Conservation (phyloP, 1,140 invertebrate species). For the Diorhabda elongata region DNA sequence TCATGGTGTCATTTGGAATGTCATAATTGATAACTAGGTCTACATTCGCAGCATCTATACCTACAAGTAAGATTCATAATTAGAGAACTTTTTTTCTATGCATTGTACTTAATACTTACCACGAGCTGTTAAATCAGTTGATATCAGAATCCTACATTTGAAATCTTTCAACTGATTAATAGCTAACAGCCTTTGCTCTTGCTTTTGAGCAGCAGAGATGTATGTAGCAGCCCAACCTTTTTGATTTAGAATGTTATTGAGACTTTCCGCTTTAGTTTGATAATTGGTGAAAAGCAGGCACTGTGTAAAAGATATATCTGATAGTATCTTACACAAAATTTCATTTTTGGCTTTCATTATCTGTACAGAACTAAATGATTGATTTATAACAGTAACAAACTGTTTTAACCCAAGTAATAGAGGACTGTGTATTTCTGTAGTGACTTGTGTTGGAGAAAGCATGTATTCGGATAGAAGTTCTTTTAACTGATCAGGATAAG, state of each 20-base stretch:
- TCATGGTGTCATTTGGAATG: slow-evolving; percentile 73
- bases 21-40: slow-evolving; percentile 94
- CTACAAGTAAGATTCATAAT: not conserved
- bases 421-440: slow-evolving; percentile 58
- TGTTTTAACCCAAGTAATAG: slow-evolving; percentile 74
- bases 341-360: slow-evolving; percentile 68
- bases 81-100: too few relatives aligned
- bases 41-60: slow-evolving; percentile 89
- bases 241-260: slow-evolving; percentile 65
- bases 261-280: slow-evolving; percentile 68
- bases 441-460: slow-evolving; percentile 69
- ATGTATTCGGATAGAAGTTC: slow-evolving; percentile 73
- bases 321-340: slow-evolving; percentile 67
- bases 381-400: slow-evolving; percentile 58
- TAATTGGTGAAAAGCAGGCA: slow-evolving; percentile 89
- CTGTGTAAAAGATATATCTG: slow-evolving; percentile 75
- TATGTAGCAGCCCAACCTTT: slow-evolving; percentile 68
- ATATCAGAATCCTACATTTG: slow-evolving; percentile 77
- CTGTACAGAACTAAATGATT: slow-evolving; percentile 57
- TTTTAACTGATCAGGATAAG: slow-evolving; percentile 78
- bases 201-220: slow-evolving; percentile 73
- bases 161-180: slow-evolving; percentile 74
- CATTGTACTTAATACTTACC: slow-evolving; percentile 32
- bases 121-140: slow-evolving; percentile 84
- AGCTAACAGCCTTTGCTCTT: slow-evolving; percentile 69